A percentile compares a stretch with the other conserved stretches of the same genome.
Conservation (phyloP, 2,113 vertebrate genomes). For the Parus major region DNA sequence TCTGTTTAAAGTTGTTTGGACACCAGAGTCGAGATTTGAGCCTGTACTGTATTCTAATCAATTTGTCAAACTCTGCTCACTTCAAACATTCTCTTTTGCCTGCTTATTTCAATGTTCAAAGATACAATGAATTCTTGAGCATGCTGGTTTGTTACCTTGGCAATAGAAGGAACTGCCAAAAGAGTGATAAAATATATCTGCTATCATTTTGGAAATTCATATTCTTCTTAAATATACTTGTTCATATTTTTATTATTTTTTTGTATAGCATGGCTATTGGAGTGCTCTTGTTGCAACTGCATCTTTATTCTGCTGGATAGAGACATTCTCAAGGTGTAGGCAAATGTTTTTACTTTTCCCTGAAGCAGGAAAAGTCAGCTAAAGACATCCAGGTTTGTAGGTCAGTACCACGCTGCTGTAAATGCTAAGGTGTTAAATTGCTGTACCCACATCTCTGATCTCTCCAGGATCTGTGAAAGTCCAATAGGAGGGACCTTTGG, state of each 20-base stretch:
- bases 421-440: background rate
- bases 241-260: background rate
- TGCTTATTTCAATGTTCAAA: background rate
- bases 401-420: background rate
- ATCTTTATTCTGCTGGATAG: background rate
- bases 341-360: background rate
- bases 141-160: conserved; percentile 54
- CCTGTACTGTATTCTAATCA: background rate
- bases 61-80: background rate
- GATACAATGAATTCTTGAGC: background rate
- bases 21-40: background rate
- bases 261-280: rapidly evolving
- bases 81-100: background rate
- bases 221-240: background rate
- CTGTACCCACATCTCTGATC: background rate
- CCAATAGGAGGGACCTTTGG: background rate
- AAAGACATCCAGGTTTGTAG: background rate
- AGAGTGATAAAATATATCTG: background rate
- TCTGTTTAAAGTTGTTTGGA: background rate
- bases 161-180: conserved; percentile 27
- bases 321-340: background rate
- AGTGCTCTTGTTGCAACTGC: background rate
- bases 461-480: background rate
- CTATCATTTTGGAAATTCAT: background rate
- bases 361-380: background rate